These are phyloP conservation scores for Drosophila rhopaloa DNA, from an alignment of 1,140 invertebrate genomes.

Conservation along the genomic window DNA sequence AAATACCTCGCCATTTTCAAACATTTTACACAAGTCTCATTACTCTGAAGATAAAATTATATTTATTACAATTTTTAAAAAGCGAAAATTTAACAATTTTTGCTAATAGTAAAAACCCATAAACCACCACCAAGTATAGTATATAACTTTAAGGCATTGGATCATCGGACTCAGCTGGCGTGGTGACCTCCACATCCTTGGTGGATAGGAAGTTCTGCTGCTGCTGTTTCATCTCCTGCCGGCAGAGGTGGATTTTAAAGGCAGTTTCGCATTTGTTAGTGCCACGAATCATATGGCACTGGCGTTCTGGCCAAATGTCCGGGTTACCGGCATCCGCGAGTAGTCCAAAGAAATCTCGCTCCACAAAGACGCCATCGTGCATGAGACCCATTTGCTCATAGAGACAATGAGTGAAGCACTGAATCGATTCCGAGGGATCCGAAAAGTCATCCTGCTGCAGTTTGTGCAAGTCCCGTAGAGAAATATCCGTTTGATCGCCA, in stretches of 20 bases:
- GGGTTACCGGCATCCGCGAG: slow-evolving; percentile 42
- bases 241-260: slow-evolving; percentile 54
- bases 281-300: slow-evolving; percentile 41
- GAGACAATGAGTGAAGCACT: slow-evolving; percentile 61
- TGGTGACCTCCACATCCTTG: slow-evolving; percentile 30
- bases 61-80: no score
- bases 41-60: no score
- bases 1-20: no score
- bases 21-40: no score
- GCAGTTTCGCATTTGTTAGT: slow-evolving; percentile 57
- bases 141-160: slow-evolving; percentile 2
- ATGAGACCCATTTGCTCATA: slow-evolving; percentile 64
- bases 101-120: not conserved
- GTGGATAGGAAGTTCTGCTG: not conserved
- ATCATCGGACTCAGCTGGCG: not conserved
- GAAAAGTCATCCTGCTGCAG: slow-evolving; percentile 39
- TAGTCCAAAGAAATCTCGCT: slow-evolving; percentile 34
- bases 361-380: slow-evolving; percentile 55
- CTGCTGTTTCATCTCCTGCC: slow-evolving; percentile 30
- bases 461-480: slow-evolving; percentile 43
- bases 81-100: no score
- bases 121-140: slow-evolving; percentile 1
- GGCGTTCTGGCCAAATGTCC: slow-evolving; percentile 19
- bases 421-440: slow-evolving; percentile 32
- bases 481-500: slow-evolving; percentile 48